These are phyloP conservation scores for Philereme transversata DNA, from an alignment of 2,888 invertebrate genomes.

Conservation along the genomic window DNA sequence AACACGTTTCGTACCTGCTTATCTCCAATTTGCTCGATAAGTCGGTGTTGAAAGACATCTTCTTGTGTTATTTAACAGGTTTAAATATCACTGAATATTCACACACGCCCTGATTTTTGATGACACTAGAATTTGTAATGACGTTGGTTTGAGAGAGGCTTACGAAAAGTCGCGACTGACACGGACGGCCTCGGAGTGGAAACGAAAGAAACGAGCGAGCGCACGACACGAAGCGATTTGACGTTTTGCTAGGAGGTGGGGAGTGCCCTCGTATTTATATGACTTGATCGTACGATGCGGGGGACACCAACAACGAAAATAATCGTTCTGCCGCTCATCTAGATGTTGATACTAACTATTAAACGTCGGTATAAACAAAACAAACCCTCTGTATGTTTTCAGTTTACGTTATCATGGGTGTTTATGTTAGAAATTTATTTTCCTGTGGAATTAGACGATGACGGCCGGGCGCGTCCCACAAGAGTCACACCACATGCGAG, in stretches of 20 bases:
- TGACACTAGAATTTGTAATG: slow-evolving; percentile 64
- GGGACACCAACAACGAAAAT: slow-evolving; percentile 67
- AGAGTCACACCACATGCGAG: slow-evolving; percentile 78
- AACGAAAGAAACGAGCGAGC: slow-evolving; percentile 42
- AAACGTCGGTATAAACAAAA: slow-evolving; percentile 39
- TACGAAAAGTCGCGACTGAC: slow-evolving; percentile 64
- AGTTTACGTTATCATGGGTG: slow-evolving; percentile 36
- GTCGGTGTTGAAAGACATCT: slow-evolving; percentile 81
- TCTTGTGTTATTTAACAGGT: slow-evolving; percentile 75
- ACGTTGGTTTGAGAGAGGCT: slow-evolving; percentile 61
- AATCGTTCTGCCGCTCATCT: slow-evolving; percentile 56
- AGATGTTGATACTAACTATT: slow-evolving; percentile 47
- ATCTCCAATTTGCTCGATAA: slow-evolving; percentile 80
- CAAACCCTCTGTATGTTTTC: slow-evolving; percentile 36
- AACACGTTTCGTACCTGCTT: slow-evolving; percentile 76
- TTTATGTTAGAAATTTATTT: slow-evolving; percentile 55
- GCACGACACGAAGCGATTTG: slow-evolving; percentile 65
- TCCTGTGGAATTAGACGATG: slow-evolving; percentile 39
- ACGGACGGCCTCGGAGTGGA: slow-evolving; percentile 49
- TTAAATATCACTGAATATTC: slow-evolving; percentile 79
- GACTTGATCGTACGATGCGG: slow-evolving; percentile 80
- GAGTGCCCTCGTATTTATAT: slow-evolving; percentile 75
- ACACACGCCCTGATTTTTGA: slow-evolving; percentile 71
- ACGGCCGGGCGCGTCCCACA: slow-evolving; percentile 66
- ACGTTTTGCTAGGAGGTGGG: slow-evolving; percentile 76